Conservation (phyloP, 1,140 invertebrate species). For the Panagrolaimus sp. region DNA sequence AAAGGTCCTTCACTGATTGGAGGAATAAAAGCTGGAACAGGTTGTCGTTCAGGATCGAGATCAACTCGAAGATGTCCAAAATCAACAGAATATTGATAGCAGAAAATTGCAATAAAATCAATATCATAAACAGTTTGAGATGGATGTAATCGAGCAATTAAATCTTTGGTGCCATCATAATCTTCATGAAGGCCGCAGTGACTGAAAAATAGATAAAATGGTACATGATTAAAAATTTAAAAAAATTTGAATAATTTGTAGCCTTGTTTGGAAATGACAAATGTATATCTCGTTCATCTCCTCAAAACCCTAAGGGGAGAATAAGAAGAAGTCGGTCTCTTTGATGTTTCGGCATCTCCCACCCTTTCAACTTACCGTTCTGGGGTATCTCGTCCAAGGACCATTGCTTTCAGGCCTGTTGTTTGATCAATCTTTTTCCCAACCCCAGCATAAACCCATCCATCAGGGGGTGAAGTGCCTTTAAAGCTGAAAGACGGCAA, state of each 20-base stretch:
- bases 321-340: no score
- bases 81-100: slow-evolving; percentile 45
- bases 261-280: no score
- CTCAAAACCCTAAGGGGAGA: no score
- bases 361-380: slow-evolving; percentile 23
- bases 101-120: slow-evolving; percentile 45
- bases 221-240: slow-evolving; percentile 4
- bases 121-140: slow-evolving; percentile 45
- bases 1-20: slow-evolving; percentile 8
- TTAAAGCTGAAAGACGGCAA: slow-evolving; percentile 40
- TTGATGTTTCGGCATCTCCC: no score
- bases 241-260: neutral
- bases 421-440: slow-evolving; percentile 36
- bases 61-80: slow-evolving; percentile 41
- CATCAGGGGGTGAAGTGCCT: slow-evolving; percentile 47
- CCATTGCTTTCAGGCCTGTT: slow-evolving; percentile 46
- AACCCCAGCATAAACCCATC: slow-evolving; percentile 46
- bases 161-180: slow-evolving; percentile 33
- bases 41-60: slow-evolving; percentile 29
- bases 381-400: slow-evolving; percentile 31
- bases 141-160: slow-evolving; percentile 34
- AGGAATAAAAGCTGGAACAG: slow-evolving; percentile 35
- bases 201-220: slow-evolving; percentile 22
- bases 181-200: slow-evolving; percentile 44
- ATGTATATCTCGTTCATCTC: no score